These are phyloP conservation scores for Rhinichthys osculus DNA, from an alignment of 2,797 vertebrate genomes.

Conservation along the genomic window DNA sequence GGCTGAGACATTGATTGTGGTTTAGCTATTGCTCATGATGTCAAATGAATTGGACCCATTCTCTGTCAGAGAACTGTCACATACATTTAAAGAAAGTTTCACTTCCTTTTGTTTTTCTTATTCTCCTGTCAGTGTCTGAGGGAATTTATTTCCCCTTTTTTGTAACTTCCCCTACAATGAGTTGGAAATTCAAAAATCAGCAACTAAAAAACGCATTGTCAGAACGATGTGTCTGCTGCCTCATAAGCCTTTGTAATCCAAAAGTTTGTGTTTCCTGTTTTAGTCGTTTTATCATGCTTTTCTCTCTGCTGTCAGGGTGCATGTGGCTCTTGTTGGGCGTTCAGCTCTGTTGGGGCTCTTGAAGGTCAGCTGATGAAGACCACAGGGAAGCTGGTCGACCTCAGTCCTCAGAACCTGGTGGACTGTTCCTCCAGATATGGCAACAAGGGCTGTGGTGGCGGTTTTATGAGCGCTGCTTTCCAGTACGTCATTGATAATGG, in stretches of 20 bases:
- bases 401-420: constrained; percentile 90
- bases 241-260: not conserved
- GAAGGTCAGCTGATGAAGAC: constrained; percentile 86
- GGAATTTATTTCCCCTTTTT: not conserved
- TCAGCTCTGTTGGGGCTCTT: constrained; percentile 88
- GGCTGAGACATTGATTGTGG: not conserved
- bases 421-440: constrained; percentile 85
- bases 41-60: not conserved
- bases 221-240: not conserved
- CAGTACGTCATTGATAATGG: constrained; percentile 88
- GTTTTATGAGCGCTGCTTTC: constrained; percentile 79
- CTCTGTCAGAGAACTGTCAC: not conserved
- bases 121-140: not conserved
- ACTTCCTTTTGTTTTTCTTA: not conserved
- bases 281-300: not conserved
- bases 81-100: not conserved
- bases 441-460: constrained; percentile 85
- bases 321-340: constrained; percentile 93
- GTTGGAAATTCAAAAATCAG: not conserved
- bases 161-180: constrained; percentile 6
- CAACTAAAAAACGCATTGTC: not conserved
- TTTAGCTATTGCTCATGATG: not conserved
- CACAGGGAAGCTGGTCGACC: constrained; percentile 82
- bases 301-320: constrained; percentile 71
- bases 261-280: not conserved